Conservation (phyloP, 2,888 invertebrate genomes). For the Drosophila rellima region DNA sequence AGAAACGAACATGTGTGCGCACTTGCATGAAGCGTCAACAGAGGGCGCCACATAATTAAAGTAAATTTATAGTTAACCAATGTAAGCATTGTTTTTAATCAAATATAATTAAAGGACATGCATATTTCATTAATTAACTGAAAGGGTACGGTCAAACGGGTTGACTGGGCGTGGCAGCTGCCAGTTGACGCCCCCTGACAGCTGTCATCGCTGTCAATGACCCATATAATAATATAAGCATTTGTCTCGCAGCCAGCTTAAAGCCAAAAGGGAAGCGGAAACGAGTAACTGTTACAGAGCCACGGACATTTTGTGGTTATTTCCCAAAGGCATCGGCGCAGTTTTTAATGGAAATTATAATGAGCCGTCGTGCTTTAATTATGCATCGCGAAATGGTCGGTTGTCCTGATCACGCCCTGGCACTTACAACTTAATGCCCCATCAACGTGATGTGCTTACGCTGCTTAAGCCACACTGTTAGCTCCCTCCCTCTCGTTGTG, state of each 20-base stretch:
- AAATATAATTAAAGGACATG: conserved; percentile 70
- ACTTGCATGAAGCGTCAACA: conserved; percentile 17
- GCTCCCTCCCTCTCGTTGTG: background rate
- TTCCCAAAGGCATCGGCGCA: conserved; percentile 31
- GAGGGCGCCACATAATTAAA: conserved; percentile 57
- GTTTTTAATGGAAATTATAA: conserved; percentile 81
- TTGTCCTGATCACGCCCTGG: conserved; percentile 51
- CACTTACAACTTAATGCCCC: conserved; percentile 75
- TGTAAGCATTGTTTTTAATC: conserved; percentile 67
- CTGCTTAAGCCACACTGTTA: conserved; percentile 37
- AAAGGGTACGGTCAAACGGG: background rate
- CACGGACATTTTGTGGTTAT: conserved; percentile 36
- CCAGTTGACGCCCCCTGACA: conserved; percentile 45
- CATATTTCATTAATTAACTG: conserved; percentile 70
- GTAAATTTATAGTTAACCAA: conserved; percentile 52
- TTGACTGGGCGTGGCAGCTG: conserved; percentile 21
- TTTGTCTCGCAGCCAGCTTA: conserved; percentile 20
- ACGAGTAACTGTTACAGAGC: conserved; percentile 23
- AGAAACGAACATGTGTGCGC: conserved; percentile 6
- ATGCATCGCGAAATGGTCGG: conserved; percentile 57
- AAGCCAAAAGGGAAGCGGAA: conserved; percentile 13
- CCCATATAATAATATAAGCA: conserved; percentile 17
- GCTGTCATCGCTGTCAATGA: conserved; percentile 59
- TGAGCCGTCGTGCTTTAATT: conserved; percentile 75
- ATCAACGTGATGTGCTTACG: conserved; percentile 64